phyloP scores from a whole-genome alignment of 1,140 invertebrate species.

The Drosophila chauvacae region DNA sequence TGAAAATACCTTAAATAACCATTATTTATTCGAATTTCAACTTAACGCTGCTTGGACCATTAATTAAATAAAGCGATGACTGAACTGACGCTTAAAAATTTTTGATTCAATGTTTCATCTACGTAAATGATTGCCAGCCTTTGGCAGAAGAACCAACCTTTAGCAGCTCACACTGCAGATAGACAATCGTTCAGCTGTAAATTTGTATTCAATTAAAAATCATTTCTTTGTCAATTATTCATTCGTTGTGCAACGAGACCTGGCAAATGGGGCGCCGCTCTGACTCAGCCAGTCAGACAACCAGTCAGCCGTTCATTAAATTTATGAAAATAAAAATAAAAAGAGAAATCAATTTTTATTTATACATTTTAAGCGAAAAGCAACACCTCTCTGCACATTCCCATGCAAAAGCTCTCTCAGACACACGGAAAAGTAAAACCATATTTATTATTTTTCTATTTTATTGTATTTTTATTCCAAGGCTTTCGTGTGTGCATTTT shows the following conservation, averaged over 20 bases:
- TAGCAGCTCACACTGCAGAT: slow-evolving; percentile 16
- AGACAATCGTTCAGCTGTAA: slow-evolving; percentile 60
- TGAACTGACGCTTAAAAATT: slow-evolving; percentile 16
- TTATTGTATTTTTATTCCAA: slow-evolving; percentile 14
- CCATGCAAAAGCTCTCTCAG: slow-evolving; percentile 3
- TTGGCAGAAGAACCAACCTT: slow-evolving; percentile 1
- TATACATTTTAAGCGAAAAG: slow-evolving; percentile 19
- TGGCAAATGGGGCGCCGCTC: slow-evolving; percentile 42
- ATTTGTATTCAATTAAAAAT: slow-evolving; percentile 71
- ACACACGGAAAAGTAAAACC: slow-evolving; percentile 8
- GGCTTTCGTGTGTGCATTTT: slow-evolving; percentile 39
- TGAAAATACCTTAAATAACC: not conserved
- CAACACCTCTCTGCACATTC: slow-evolving; percentile 13
- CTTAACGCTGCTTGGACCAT: not conserved
- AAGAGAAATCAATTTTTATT: slow-evolving; percentile 53
- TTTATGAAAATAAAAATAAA: slow-evolving; percentile 59
- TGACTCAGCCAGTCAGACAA: slow-evolving; percentile 25
- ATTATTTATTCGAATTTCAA: not conserved
- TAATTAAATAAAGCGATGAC: slow-evolving; percentile 11
- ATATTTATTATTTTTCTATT: slow-evolving; percentile 43
- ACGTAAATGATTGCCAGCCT: not conserved
- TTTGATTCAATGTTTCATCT: slow-evolving; percentile 9
- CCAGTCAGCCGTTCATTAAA: slow-evolving; percentile 58
- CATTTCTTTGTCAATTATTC: slow-evolving; percentile 70
- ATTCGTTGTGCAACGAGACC: slow-evolving; percentile 56